Conservation (phyloP, 2,113 vertebrate species). For the Eupsittula cactorum region DNA sequence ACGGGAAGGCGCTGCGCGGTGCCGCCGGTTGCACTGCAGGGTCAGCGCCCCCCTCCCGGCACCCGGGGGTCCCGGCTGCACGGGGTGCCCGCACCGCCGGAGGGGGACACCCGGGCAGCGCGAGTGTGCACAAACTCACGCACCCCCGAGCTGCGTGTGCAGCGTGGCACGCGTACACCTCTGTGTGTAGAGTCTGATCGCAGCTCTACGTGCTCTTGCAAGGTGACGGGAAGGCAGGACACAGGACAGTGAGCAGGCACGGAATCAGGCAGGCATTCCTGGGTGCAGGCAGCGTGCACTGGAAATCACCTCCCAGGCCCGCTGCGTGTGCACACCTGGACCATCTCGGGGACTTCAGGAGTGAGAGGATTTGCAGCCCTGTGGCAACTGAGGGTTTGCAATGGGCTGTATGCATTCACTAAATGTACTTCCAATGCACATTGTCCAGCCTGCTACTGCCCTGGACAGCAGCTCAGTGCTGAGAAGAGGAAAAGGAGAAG, state of each 20-base stretch:
- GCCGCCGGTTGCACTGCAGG: background rate
- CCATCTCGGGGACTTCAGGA: fast-evolving
- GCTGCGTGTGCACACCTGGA: fast-evolving
- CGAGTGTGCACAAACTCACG: background rate
- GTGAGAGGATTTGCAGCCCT: background rate
- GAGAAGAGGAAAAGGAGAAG: background rate
- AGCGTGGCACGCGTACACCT: background rate
- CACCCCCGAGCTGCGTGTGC: background rate
- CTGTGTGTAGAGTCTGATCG: fast-evolving
- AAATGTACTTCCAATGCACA: fast-evolving
- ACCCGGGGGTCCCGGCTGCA: background rate
- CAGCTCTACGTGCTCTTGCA: background rate
- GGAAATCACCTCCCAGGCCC: fast-evolving
- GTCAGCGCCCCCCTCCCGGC: background rate
- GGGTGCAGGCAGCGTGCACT: fast-evolving
- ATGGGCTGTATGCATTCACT: fast-evolving
- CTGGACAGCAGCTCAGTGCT: background rate
- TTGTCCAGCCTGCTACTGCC: background rate
- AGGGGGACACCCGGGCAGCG: background rate
- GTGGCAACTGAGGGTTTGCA: background rate
- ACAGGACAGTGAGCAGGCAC: fast-evolving
- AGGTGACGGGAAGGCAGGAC: fast-evolving
- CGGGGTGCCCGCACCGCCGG: background rate
- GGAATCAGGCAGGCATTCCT: fast-evolving
- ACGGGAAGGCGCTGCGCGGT: background rate